A percentile compares a stretch with the other conserved stretches of the same genome.
phyloP scores from a whole-genome alignment of 2,888 invertebrate genomes.

The Diarsia brunnea region DNA sequence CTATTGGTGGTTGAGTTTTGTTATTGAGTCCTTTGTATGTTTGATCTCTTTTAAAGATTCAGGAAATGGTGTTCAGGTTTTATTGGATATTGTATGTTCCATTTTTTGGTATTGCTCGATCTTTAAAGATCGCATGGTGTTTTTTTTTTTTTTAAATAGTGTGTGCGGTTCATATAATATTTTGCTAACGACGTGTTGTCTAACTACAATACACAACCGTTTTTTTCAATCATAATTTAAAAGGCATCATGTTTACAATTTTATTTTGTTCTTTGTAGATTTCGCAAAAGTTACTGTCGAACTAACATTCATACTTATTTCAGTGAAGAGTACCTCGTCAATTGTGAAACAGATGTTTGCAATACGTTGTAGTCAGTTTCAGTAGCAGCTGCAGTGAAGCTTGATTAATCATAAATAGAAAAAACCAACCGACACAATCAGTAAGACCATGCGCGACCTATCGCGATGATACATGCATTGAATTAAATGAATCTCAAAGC shows the following conservation, averaged over 20 bases:
- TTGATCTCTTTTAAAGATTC: not conserved
- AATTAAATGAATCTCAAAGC: constrained; percentile 31
- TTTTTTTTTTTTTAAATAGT: not conserved
- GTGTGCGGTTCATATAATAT: not conserved
- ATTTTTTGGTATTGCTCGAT: not conserved
- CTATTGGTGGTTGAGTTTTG: not conserved
- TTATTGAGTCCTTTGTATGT: not conserved
- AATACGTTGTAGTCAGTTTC: too few species aligned
- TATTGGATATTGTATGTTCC: not conserved
- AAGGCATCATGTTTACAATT: not conserved
- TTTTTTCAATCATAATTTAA: not conserved
- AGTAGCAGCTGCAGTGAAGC: not conserved
- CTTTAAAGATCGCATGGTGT: not conserved
- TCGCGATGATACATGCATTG: not conserved
- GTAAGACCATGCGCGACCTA: not conserved
- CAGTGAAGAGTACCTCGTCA: not conserved
- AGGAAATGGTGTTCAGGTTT: not conserved
- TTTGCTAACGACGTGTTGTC: not conserved
- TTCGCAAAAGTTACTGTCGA: not conserved
- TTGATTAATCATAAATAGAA: not conserved
- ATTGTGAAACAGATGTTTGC: not conserved
- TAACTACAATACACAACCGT: not conserved
- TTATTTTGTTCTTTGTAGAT: not conserved
- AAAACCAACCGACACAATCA: too few species aligned
- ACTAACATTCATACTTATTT: not conserved